These are phyloP conservation scores for Tapirus indicus DNA, from an alignment of 2,797 vertebrate species.

Conservation along the genomic window DNA sequence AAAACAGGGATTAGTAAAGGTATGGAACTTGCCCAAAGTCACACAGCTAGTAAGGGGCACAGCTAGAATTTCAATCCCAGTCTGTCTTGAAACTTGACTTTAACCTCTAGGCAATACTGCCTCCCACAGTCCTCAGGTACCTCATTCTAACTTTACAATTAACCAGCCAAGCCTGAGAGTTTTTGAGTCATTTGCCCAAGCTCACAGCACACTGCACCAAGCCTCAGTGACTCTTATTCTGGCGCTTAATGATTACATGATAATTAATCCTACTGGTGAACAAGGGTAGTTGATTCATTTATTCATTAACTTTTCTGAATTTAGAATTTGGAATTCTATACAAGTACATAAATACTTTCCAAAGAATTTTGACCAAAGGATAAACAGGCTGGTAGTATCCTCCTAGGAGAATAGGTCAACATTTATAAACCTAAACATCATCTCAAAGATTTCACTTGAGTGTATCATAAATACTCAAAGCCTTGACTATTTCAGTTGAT, in stretches of 20 bases:
- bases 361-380: conserved; percentile 23
- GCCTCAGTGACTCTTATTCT: conserved; percentile 3
- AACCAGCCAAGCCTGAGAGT: neutral
- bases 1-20: neutral
- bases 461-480: neutral
- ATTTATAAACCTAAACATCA: conserved; percentile 11
- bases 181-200: neutral
- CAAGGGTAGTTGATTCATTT: neutral
- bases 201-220: neutral
- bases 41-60: neutral
- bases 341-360: conserved; percentile 20
- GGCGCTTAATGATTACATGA: neutral
- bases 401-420: neutral
- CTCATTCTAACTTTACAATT: neutral
- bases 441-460: neutral
- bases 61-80: conserved; percentile 20
- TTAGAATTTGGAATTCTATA: conserved; percentile 34
- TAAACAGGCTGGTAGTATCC: neutral
- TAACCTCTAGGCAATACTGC: neutral
- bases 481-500: conserved; percentile 29
- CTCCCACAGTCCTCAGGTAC: neutral
- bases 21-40: neutral
- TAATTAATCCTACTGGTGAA: neutral
- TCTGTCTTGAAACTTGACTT: neutral
- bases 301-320: conserved; percentile 37